Base-by-base conservation (phyloP, 2,113 vertebrate genomes). In the Hystrix cristata region DNA sequence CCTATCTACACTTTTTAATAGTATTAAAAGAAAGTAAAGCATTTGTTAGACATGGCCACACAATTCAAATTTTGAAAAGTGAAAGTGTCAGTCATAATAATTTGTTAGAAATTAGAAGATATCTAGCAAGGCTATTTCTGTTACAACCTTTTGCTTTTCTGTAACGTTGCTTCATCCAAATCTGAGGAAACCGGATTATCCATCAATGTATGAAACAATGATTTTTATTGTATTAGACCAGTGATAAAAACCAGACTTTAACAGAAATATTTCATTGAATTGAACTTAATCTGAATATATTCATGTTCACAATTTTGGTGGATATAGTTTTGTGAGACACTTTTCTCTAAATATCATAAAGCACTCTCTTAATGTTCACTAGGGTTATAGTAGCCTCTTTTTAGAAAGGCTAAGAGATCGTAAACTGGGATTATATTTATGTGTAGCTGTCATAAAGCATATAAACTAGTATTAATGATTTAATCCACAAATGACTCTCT, bases 271-370 rank as follows among this genome's bases (percentile, higher is more conserved):
- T 93, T 78, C 3, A 62, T 2, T n/a, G 55, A 92, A 71, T 34
- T 82, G 8, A 90, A 62, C 27, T 79, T 83, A 94, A 55, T 87
- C 23, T 86, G 34, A 59, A 2, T 16, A 43, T 69, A 3, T 55
- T 67, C 31, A 62, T 89, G 43, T 23, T n/a, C 7, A 86, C 21
- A 57, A 53, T 84, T 95, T 92, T 65, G 19, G 4, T 93, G n/a
- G 57, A 55, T 43, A 57, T 91, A 53, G 8, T 78, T 95, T 94
- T 59, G 0, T 74, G 31, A 21, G 64, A 64, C 2, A 31, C 8
- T 94, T 85, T 86, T 21, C 59, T 76, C 60, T 89, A 78, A 72
- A 29, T 83, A n/a, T 62, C 8, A 59, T 84, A 92, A 95, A 76
- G 0, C 18, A 86, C 8, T 53, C 1, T 79, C 5, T 67, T 69